These are phyloP conservation scores for Anadara kagoshimensis DNA, from an alignment of 1,140 invertebrate genomes.

Conservation along the genomic window DNA sequence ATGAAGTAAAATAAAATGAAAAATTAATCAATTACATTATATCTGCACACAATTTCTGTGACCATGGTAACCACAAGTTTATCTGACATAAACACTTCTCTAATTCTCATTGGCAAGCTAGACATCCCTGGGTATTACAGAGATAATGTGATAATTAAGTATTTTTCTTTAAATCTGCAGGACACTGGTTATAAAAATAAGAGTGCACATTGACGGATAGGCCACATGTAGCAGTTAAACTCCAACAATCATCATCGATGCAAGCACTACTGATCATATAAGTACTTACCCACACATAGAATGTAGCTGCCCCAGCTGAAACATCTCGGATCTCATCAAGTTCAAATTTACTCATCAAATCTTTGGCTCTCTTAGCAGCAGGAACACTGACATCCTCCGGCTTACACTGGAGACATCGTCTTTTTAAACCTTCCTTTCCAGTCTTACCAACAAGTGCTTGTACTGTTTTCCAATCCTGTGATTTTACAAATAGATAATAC, in stretches of 20 bases:
- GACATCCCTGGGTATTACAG: no score
- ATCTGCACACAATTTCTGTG: no score
- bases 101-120: no score
- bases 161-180: not conserved
- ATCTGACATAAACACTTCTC: no score
- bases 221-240: no score
- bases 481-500: not conserved
- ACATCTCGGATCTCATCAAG: slow-evolving; percentile 70
- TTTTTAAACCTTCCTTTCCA: slow-evolving; percentile 70
- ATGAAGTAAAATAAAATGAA: no score
- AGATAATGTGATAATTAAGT: no score
- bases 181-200: no score
- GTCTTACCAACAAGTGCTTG: slow-evolving; percentile 71
- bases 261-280: not conserved
- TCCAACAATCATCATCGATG: no score
- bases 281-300: slow-evolving; percentile 69
- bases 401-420: slow-evolving; percentile 65
- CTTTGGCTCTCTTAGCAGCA: slow-evolving; percentile 57
- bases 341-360: slow-evolving; percentile 59
- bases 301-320: slow-evolving; percentile 71
- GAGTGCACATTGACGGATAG: no score
- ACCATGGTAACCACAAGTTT: no score
- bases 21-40: no score
- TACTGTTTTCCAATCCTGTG: slow-evolving; percentile 68
- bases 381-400: slow-evolving; percentile 48